Percentiles rank a stretch among this genome's conserved stretches.
These are phyloP conservation scores for Bombus balteatus DNA, from an alignment of 1,140 invertebrate genomes.

Conservation along the genomic window DNA sequence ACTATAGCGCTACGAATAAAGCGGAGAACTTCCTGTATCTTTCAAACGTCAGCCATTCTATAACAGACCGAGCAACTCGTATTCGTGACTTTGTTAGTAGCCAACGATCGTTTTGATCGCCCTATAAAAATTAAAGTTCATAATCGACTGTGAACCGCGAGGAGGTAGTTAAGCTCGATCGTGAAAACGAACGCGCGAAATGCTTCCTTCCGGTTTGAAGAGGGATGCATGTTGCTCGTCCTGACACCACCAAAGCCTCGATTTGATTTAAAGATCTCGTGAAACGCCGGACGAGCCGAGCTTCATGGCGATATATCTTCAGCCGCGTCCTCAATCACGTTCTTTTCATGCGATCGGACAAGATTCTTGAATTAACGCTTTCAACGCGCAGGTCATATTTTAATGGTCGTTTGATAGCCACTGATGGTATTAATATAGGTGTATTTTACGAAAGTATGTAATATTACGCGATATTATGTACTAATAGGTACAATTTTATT, in stretches of 20 bases:
- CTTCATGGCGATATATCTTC: slow-evolving; percentile 2
- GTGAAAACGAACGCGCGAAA: slow-evolving; percentile 28
- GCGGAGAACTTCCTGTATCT: not conserved
- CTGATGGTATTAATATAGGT: not conserved
- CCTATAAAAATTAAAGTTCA: not conserved
- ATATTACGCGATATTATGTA: no score
- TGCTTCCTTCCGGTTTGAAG: slow-evolving; percentile 23
- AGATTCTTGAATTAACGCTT: slow-evolving; percentile 17
- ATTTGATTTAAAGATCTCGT: not conserved
- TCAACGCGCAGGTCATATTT: not conserved
- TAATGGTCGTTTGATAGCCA: not conserved
- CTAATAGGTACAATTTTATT: no score
- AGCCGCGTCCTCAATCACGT: not conserved
- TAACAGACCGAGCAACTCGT: not conserved
- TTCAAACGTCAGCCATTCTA: not conserved
- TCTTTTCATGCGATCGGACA: not conserved
- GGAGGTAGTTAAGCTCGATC: not conserved
- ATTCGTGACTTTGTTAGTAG: not conserved
- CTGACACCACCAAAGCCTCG: not conserved
- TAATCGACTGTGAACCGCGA: not conserved
- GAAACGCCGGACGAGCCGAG: not conserved
- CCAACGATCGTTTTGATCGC: not conserved
- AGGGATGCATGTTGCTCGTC: no score
- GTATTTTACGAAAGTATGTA: no score
- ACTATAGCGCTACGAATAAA: no score